These are phyloP conservation scores for Microtus oregoni DNA, from an alignment of 2,113 vertebrate genomes.

Conservation along the genomic window DNA sequence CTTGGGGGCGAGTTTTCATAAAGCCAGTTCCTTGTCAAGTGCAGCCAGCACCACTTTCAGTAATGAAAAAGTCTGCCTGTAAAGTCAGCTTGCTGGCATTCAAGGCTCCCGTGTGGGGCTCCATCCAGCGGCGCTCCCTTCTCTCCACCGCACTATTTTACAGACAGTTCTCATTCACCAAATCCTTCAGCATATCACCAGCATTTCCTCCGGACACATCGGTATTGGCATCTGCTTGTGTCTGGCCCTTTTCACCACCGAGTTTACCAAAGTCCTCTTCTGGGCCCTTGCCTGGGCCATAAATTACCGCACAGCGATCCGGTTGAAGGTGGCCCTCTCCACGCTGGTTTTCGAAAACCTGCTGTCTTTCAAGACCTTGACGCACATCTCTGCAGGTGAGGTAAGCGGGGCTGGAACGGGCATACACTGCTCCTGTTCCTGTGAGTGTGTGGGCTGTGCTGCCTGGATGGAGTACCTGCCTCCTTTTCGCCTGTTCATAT, in stretches of 20 bases:
- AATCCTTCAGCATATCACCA: slow-evolving; percentile 85
- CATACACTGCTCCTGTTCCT: not conserved
- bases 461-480: not conserved
- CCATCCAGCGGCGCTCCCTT: not conserved
- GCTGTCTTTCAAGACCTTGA: slow-evolving; percentile 85
- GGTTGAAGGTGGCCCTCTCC: slow-evolving; percentile 88
- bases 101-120: not conserved
- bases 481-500: not conserved
- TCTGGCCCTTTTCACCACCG: slow-evolving; percentile 85
- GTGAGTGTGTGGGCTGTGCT: not conserved
- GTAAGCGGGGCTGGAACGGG: slow-evolving; percentile 75
- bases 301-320: slow-evolving; percentile 88
- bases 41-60: slow-evolving; percentile 23
- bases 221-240: slow-evolving; percentile 85
- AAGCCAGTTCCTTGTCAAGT: slow-evolving; percentile 51
- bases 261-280: slow-evolving; percentile 87
- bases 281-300: slow-evolving; percentile 88
- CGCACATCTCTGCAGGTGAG: slow-evolving; percentile 88
- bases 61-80: slow-evolving; percentile 63
- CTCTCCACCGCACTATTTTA: not conserved
- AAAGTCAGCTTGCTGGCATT: slow-evolving; percentile 26
- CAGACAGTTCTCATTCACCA: slow-evolving; percentile 88
- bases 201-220: slow-evolving; percentile 19
- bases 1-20: slow-evolving; percentile 57
- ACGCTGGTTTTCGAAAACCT: slow-evolving; percentile 88